phyloP scores from a whole-genome alignment of 2,113 vertebrate genomes.

The Cariama cristata region DNA sequence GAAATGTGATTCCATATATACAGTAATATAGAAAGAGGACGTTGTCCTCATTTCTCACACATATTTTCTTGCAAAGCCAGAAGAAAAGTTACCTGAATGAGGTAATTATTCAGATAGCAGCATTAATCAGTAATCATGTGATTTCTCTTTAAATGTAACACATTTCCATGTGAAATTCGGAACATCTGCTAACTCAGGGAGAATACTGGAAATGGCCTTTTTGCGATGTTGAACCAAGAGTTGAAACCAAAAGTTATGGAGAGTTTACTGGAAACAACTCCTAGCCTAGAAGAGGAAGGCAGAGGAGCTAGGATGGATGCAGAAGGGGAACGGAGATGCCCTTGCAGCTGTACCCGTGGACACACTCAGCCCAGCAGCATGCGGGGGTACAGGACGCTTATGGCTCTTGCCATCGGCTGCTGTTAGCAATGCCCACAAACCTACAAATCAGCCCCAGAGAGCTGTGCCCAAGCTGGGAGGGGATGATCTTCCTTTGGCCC shows the following conservation, averaged over 20 bases:
- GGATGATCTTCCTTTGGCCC: neutral
- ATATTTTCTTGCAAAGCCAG: neutral
- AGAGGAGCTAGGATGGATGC: neutral
- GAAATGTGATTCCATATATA: neutral
- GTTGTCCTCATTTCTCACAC: neutral
- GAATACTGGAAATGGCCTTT: neutral
- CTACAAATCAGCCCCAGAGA: neutral
- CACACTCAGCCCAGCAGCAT: neutral
- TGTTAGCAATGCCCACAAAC: neutral
- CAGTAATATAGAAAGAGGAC: neutral
- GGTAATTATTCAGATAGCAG: neutral
- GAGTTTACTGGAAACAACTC: neutral
- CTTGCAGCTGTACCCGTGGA: neutral
- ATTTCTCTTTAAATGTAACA: neutral
- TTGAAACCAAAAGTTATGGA: neutral
- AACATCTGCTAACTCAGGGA: slow-evolving; percentile 4
- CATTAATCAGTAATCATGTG: neutral
- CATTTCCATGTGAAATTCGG: neutral
- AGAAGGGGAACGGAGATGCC: neutral
- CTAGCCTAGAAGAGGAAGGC: neutral
- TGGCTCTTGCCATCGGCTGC: neutral
- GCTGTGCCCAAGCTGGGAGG: fast-evolving
- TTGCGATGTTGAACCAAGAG: neutral
- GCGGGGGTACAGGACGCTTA: neutral
- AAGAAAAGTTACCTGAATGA: neutral